Conservation (phyloP, 2,888 invertebrate species). For the Andrena bicolor region DNA sequence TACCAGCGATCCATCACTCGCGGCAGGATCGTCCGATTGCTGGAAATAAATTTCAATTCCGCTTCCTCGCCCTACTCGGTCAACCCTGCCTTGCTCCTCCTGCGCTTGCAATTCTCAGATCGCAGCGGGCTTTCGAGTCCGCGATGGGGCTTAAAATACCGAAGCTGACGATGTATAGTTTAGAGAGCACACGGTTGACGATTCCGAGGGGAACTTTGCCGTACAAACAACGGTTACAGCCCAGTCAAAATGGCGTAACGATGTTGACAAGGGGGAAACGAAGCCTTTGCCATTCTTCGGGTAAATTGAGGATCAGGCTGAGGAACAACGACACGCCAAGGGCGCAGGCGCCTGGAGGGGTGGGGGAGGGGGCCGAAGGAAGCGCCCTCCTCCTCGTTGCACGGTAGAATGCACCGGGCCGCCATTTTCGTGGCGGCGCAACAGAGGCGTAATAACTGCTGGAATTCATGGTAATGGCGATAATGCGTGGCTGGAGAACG, state of each 20-base stretch:
- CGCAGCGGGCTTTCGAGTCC: no score
- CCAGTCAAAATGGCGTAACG: no score
- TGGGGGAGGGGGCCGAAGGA: conserved; percentile 15
- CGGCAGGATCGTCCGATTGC: conserved; percentile 35
- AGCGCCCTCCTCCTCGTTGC: conserved; percentile 54
- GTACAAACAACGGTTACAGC: no score
- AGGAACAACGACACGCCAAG: conserved; percentile 41
- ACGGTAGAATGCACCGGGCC: conserved; percentile 71
- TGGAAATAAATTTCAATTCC: conserved; percentile 43
- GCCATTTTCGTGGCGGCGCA: conserved; percentile 77
- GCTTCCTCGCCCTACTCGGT: neutral
- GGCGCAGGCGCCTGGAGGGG: conserved; percentile 44
- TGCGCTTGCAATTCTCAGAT: neutral
- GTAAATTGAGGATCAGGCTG: conserved; percentile 53
- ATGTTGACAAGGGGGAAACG: conserved; percentile 4
- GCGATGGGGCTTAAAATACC: no score
- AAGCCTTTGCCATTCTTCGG: conserved; percentile 31
- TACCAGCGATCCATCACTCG: conserved; percentile 37
- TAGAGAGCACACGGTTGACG: no score
- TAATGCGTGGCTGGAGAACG: conserved; percentile 68
- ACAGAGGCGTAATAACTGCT: conserved; percentile 78
- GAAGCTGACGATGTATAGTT: no score
- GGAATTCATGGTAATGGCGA: conserved; percentile 78
- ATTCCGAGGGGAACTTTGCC: no score
- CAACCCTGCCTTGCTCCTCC: no score